A percentile compares a stretch with the other conserved stretches of the same genome.
phyloP scores from a whole-genome alignment of 2,113 vertebrate species.

The Chamaea fasciata region DNA sequence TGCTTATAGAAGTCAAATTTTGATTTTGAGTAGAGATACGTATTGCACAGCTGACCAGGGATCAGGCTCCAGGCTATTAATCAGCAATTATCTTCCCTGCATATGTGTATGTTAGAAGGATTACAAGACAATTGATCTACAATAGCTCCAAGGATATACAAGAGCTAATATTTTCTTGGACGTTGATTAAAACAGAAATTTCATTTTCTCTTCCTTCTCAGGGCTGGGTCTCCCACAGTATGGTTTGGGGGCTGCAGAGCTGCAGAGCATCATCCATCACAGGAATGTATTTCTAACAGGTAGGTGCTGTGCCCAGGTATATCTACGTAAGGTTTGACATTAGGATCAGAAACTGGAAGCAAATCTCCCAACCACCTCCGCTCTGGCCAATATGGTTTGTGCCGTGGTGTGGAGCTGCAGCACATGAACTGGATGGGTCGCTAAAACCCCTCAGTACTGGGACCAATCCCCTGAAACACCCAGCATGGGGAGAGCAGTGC shows the following conservation, averaged over 20 bases:
- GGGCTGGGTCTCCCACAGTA: not conserved
- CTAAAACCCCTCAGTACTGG: not conserved
- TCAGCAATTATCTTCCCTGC: not conserved
- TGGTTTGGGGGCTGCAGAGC: not conserved
- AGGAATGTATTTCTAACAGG: not conserved
- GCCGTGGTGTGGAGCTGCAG: not conserved
- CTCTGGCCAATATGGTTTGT: fast-evolving
- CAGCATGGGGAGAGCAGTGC: fast-evolving
- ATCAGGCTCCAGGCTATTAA: not conserved
- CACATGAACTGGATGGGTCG: not conserved
- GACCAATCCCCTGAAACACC: not conserved
- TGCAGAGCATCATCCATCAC: not conserved
- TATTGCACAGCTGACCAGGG: not conserved
- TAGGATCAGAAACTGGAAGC: not conserved
- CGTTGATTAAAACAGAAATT: not conserved
- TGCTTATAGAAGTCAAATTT: not conserved
- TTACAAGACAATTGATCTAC: not conserved
- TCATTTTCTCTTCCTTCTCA: not conserved
- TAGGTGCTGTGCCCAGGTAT: fast-evolving
- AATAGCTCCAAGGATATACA: not conserved
- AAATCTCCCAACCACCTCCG: too few relatives aligned
- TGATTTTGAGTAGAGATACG: not conserved
- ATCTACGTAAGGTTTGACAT: not conserved
- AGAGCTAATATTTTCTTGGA: not conserved
- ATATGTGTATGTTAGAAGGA: not conserved